Evolutionary conservation across 2,113 vertebrate species (phyloP).

Genomic region (Astatoreochromis straeleni): DNA sequence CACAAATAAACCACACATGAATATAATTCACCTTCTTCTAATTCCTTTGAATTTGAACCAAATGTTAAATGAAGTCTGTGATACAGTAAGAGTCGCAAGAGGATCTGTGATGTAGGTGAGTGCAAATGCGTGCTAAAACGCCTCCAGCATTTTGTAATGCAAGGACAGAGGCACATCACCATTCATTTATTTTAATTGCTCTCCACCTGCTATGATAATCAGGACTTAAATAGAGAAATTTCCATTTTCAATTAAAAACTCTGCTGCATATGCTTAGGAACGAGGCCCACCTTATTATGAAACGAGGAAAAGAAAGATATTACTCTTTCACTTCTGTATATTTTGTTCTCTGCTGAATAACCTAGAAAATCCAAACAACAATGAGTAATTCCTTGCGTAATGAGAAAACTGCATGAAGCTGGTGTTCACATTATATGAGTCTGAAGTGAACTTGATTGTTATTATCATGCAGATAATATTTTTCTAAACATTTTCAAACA

Average conservation of each 20-base stretch:
- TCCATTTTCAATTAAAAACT: conserved; percentile 70
- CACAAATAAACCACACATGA: not conserved
- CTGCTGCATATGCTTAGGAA: conserved; percentile 16
- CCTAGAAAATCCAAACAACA: not conserved
- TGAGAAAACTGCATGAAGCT: not conserved
- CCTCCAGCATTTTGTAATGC: conserved; percentile 38
- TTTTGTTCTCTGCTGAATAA: not conserved
- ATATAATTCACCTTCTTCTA: not conserved
- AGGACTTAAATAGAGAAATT: conserved; percentile 65
- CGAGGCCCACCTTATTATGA: conserved; percentile 25
- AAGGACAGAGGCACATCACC: conserved; percentile 34
- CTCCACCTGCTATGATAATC: conserved; percentile 66
- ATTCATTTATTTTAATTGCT: conserved; percentile 70
- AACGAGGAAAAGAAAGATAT: conserved; percentile 16
- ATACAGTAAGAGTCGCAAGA: not conserved
- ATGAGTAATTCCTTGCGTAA: not conserved
- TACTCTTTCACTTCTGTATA: not conserved
- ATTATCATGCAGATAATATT: not conserved
- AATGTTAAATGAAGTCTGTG: conserved; percentile 32
- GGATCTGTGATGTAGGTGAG: conserved; percentile 18
- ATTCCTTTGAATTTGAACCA: conserved; percentile 27
- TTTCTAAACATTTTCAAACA: not conserved
- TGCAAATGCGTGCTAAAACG: not conserved
- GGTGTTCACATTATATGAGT: not conserved
- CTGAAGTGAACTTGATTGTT: not conserved